phyloP scores from a whole-genome alignment of 2,888 invertebrate species.

The Caradrina clavipalpis region DNA sequence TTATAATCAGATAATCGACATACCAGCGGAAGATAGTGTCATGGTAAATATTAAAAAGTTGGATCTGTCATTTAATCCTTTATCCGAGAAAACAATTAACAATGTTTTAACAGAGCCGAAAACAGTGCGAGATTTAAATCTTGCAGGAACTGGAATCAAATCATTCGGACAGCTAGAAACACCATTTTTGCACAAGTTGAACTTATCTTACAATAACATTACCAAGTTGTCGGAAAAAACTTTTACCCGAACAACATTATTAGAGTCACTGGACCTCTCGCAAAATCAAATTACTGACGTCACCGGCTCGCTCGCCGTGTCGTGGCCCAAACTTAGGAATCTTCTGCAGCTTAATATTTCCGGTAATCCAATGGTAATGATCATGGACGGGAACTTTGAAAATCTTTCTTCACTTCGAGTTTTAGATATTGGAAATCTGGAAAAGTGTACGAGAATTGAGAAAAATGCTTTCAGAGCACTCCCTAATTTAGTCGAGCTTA shows the following conservation, averaged over 20 bases:
- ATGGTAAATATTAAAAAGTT: constrained; percentile 97
- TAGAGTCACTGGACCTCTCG: constrained; percentile 95
- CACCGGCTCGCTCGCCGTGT: constrained; percentile 91
- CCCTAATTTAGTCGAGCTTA: constrained; percentile 93
- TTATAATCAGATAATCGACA: constrained; percentile 94
- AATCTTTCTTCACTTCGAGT: constrained; percentile 92
- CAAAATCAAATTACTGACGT: constrained; percentile 92
- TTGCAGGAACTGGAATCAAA: constrained; percentile 95
- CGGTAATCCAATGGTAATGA: constrained; percentile 94
- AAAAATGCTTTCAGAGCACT: constrained; percentile 95
- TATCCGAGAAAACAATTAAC: constrained; percentile 93
- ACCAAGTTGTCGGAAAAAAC: constrained; percentile 92
- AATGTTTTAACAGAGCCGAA: constrained; percentile 97
- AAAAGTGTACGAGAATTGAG: constrained; percentile 94
- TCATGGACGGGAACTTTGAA: constrained; percentile 95
- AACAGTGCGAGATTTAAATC: constrained; percentile 95
- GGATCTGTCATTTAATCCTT: constrained; percentile 96
- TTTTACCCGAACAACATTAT: constrained; percentile 94
- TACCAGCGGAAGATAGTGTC: constrained; percentile 96
- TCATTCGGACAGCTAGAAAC: constrained; percentile 94
- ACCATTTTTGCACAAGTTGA: constrained; percentile 95
- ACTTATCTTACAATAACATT: constrained; percentile 95
- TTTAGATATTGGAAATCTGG: constrained; percentile 93
- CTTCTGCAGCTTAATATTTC: constrained; percentile 95
- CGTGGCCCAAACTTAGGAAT: constrained; percentile 93